phyloP scores from a whole-genome alignment of 2,113 vertebrate species.

The Passer domesticus region DNA sequence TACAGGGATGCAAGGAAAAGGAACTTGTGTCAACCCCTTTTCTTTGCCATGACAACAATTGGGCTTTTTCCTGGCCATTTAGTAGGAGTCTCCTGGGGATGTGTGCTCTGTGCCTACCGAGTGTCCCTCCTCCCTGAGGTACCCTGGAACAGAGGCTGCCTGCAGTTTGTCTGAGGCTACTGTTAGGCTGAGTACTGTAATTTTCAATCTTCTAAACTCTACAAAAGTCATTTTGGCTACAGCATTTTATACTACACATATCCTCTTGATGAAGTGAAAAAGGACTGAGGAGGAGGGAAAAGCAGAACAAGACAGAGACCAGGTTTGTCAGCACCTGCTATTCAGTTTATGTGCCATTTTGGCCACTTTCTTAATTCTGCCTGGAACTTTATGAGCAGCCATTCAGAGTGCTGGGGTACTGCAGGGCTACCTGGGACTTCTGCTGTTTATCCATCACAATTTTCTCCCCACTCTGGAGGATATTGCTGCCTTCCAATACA shows the following conservation, averaged over 20 bases:
- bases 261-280: not conserved
- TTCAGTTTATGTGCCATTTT: not conserved
- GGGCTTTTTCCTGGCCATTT: not conserved
- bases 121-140: not conserved
- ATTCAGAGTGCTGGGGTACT: not conserved
- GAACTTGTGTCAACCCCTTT: not conserved
- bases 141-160: not conserved
- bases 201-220: not conserved
- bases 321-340: not conserved
- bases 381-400: not conserved
- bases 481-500: not conserved
- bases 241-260: not conserved
- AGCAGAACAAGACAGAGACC: not conserved
- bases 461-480: not conserved
- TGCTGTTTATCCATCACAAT: not conserved
- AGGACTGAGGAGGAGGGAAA: not conserved
- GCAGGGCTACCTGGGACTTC: not conserved
- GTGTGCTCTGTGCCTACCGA: not conserved
- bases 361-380: not conserved
- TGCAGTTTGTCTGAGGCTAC: not conserved
- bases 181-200: not conserved
- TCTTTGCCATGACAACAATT: not conserved
- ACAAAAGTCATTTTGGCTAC: not conserved
- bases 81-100: not conserved
- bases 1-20: not conserved